These are phyloP conservation scores for Saguinus imperator DNA, from an alignment of 2,113 vertebrate genomes.

Conservation along the genomic window DNA sequence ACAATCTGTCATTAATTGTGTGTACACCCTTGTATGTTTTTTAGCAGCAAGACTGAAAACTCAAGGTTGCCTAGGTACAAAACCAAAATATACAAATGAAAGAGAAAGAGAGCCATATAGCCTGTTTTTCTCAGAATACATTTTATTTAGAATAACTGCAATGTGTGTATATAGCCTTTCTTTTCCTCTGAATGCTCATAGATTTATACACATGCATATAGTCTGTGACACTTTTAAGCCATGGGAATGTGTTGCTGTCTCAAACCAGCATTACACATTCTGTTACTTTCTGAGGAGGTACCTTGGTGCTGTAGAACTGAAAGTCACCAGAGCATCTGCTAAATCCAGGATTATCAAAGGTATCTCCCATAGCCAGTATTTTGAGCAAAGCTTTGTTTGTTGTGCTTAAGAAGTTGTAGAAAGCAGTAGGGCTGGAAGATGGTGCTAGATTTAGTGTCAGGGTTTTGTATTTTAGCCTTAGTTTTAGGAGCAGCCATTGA, in stretches of 20 bases:
- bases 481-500: neutral
- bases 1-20: neutral
- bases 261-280: neutral
- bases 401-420: neutral
- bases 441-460: neutral
- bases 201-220: neutral
- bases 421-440: neutral
- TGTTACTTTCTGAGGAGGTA: neutral
- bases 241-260: neutral
- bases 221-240: neutral
- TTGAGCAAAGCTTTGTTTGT: neutral
- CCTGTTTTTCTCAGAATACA: neutral
- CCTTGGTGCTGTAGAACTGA: neutral
- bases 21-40: neutral
- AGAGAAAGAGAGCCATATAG: neutral
- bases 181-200: neutral
- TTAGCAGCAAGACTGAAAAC: neutral
- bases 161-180: neutral
- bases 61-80: neutral
- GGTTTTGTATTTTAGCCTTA: neutral
- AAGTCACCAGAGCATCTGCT: neutral
- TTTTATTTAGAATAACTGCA: neutral
- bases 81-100: neutral
- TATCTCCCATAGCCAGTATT: neutral
- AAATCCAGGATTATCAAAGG: neutral